Conservation (phyloP, 2,797 vertebrate genomes). For the Pseudocheirus occidentalis region DNA sequence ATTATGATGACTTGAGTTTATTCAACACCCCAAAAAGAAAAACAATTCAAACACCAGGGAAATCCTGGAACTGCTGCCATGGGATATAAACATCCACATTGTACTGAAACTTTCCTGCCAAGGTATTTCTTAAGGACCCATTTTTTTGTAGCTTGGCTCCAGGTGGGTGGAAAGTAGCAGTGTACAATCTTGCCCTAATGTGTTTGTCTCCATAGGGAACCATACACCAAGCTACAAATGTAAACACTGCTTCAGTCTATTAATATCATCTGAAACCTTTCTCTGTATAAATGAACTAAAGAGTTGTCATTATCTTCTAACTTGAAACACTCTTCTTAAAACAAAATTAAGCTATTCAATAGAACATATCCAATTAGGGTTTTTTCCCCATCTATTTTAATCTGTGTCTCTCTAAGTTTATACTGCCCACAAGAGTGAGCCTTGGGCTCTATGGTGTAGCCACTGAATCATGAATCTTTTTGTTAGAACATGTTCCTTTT, state of each 20-base stretch:
- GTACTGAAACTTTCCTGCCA: neutral
- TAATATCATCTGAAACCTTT: conserved; percentile 63
- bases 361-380: conserved; percentile 61
- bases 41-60: conserved; percentile 16
- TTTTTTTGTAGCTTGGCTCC: neutral
- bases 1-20: neutral
- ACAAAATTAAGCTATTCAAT: conserved; percentile 60
- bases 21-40: conserved; percentile 1
- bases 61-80: neutral
- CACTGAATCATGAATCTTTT: conserved; percentile 57
- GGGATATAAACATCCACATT: neutral
- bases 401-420: neutral
- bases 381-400: neutral
- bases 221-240: conserved; percentile 27
- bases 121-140: neutral
- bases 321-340: conserved; percentile 65
- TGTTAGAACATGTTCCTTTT: conserved; percentile 70
- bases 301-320: conserved; percentile 68
- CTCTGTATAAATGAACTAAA: conserved; percentile 61
- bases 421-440: conserved; percentile 37
- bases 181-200: neutral
- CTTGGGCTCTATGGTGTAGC: conserved; percentile 54
- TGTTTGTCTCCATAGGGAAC: conserved; percentile 51
- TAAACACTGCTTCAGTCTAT: conserved; percentile 42
- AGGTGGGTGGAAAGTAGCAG: neutral